A percentile compares a stretch with the other conserved stretches of the same genome.
Evolutionary conservation across 1,140 invertebrate genomes (phyloP).

Genomic region (Cherax destructor): DNA sequence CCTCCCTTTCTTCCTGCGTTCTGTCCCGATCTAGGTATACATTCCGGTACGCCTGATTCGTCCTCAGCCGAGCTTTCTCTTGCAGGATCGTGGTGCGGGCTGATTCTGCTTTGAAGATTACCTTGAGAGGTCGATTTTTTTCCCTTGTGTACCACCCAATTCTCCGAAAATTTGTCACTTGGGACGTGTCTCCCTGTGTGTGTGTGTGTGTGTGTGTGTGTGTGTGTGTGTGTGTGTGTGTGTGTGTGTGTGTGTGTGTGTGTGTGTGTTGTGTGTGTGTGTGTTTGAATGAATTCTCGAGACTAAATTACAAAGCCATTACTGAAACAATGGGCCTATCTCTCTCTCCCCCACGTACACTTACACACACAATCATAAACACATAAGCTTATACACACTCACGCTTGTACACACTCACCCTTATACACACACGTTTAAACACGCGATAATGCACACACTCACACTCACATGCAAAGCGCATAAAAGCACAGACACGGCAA

Average conservation of each 20-base stretch:
- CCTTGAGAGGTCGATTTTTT: no score
- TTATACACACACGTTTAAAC: not conserved
- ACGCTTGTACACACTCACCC: not conserved
- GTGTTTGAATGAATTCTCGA: not conserved
- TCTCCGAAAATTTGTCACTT: no score
- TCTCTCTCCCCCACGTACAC: not conserved
- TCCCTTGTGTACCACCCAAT: no score
- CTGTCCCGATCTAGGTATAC: no score
- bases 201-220: conserved; percentile 10
- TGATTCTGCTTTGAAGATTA: no score
- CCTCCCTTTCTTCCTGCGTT: no score
- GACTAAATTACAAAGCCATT: not conserved
- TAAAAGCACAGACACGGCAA: not conserved
- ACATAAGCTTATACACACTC: not conserved
- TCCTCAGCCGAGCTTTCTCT: no score
- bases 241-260: not conserved
- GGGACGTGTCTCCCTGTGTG: not conserved
- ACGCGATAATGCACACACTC: not conserved
- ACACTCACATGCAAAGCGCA: not conserved
- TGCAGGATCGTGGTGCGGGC: no score
- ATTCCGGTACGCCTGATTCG: no score
- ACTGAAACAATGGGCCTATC: not conserved
- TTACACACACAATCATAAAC: not conserved
- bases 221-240: not conserved
- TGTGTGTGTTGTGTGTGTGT: not conserved